phyloP scores from a whole-genome alignment of 2,888 invertebrate species.

The Homarus gammarus region DNA sequence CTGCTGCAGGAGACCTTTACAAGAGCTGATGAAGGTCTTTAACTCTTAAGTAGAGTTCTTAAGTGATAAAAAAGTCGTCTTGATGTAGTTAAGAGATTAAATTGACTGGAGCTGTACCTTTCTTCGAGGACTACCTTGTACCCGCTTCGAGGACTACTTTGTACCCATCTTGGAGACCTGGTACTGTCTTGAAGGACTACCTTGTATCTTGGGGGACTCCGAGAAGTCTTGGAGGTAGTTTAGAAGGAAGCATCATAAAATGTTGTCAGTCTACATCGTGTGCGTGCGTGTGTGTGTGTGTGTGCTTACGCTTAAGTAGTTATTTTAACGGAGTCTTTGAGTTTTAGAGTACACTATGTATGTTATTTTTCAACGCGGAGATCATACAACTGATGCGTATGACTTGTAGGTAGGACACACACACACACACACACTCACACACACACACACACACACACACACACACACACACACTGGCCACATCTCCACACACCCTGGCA shows the following conservation, averaged over 20 bases:
- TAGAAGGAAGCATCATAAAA: too few relatives aligned
- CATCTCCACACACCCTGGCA: too few relatives aligned
- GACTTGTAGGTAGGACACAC: neutral
- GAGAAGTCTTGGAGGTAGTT: too few relatives aligned
- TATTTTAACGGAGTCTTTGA: neutral
- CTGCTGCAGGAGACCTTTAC: neutral
- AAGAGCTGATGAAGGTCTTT: neutral
- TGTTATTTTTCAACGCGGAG: neutral
- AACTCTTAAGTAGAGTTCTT: neutral
- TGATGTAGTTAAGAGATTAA: neutral
- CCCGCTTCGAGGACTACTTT: too few relatives aligned
- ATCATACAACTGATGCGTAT: neutral
- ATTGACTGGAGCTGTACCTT: too few relatives aligned
- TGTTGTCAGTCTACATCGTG: too few relatives aligned
- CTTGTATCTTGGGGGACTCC: too few relatives aligned
- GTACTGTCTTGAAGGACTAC: too few relatives aligned
- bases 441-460: constrained; percentile 31
- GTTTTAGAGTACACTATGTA: neutral
- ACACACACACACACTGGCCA: neutral
- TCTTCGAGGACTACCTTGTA: too few relatives aligned
- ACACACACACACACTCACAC: constrained; percentile 14
- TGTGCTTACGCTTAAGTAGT: neutral
- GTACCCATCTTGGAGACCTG: too few relatives aligned
- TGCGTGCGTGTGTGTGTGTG: constrained; percentile 11
- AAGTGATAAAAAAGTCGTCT: constrained; percentile 8